Conservation (phyloP, 1,140 invertebrate genomes). For the Pogonomyrmex barbatus region DNA sequence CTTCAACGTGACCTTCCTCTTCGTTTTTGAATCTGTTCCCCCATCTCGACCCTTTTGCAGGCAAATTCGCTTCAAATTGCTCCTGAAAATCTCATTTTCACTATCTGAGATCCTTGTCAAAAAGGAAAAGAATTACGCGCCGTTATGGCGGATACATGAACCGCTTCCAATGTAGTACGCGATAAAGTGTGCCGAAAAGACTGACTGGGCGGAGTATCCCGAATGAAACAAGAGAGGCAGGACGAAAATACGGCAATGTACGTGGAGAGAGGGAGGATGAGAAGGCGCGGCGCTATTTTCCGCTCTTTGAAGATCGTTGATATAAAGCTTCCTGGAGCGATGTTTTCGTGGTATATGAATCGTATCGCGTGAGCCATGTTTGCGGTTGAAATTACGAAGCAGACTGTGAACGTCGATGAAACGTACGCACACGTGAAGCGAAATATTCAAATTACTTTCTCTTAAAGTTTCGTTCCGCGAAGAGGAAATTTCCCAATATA, state of each 20-base stretch:
- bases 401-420: slow-evolving; percentile 1
- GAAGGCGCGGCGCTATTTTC: slow-evolving; percentile 40
- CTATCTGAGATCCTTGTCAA: slow-evolving; percentile 49
- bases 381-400: slow-evolving; percentile 53
- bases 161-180: background rate
- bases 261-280: background rate
- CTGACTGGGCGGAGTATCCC: background rate
- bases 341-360: slow-evolving; percentile 50
- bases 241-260: slow-evolving; percentile 32
- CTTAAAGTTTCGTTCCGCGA: slow-evolving; percentile 5
- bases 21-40: slow-evolving; percentile 48
- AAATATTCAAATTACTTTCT: slow-evolving; percentile 52
- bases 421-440: background rate
- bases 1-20: slow-evolving; percentile 38
- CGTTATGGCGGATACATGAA: slow-evolving; percentile 34
- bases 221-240: slow-evolving; percentile 34
- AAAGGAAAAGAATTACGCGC: slow-evolving; percentile 60
- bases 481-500: slow-evolving; percentile 22
- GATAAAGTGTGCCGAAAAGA: slow-evolving; percentile 43
- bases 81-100: slow-evolving; percentile 75
- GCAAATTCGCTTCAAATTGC: slow-evolving; percentile 75
- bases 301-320: slow-evolving; percentile 60
- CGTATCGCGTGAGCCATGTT: slow-evolving; percentile 22
- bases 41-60: slow-evolving; percentile 65
- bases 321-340: slow-evolving; percentile 41